Percentiles rank a stretch among this genome's conserved stretches.
Evolutionary conservation across 2,888 invertebrate genomes (phyloP).

Genomic region (Aleiodes leptofemur): DNA sequence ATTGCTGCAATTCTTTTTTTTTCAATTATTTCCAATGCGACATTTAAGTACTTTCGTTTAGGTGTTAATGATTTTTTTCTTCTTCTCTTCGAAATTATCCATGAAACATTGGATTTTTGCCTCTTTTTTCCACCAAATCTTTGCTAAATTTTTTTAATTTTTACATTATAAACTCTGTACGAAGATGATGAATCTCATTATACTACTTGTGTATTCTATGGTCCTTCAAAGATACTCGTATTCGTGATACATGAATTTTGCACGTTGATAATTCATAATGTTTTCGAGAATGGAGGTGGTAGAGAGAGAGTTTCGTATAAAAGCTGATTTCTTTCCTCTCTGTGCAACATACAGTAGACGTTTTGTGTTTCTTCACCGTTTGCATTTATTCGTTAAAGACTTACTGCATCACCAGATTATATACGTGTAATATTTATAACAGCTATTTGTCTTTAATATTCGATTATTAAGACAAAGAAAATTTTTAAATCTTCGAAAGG

Average conservation of each 20-base stretch:
- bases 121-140: too few species aligned
- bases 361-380: constrained; percentile 65
- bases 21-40: too few species aligned
- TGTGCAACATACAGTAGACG: constrained; percentile 60
- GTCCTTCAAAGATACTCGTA: background rate
- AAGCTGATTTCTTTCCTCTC: constrained; percentile 73
- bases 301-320: constrained; percentile 75
- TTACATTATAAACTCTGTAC: too few species aligned
- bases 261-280: constrained; percentile 64
- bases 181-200: constrained; percentile 8
- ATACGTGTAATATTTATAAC: background rate
- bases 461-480: background rate
- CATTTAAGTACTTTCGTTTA: too few species aligned
- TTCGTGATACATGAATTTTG: constrained; percentile 51
- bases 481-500: background rate
- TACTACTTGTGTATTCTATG: background rate
- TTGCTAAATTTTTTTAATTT: too few species aligned
- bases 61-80: too few species aligned
- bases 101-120: too few species aligned
- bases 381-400: constrained; percentile 58
- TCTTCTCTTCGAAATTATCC: too few species aligned
- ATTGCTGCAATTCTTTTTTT: too few species aligned
- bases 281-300: constrained; percentile 63
- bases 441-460: too few species aligned
- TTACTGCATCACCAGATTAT: constrained; percentile 52